Conservation (phyloP, 64 coral and sea anemone species). For the Actinia tenebrosa region DNA sequence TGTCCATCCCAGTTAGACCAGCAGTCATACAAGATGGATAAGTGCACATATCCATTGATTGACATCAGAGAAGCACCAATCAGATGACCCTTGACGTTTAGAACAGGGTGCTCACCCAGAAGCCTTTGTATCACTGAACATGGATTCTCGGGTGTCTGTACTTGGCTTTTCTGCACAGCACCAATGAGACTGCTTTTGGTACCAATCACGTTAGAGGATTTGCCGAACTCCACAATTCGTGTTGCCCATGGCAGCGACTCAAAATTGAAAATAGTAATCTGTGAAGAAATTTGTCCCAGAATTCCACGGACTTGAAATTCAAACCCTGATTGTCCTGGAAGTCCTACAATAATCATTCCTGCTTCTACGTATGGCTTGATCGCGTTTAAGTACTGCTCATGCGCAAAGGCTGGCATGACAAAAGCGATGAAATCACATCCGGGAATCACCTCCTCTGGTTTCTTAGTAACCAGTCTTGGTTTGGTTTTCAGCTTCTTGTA, state of each 20-base stretch:
- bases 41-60: conserved; percentile 30
- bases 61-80: conserved; percentile 24
- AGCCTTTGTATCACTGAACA: conserved; percentile 4
- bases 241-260: conserved; percentile 73
- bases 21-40: conserved; percentile 26
- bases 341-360: conserved; percentile 51
- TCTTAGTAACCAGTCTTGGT: conserved; percentile 51
- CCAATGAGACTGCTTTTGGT: conserved; percentile 28
- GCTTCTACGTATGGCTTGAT: conserved; percentile 46
- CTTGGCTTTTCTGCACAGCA: conserved; percentile 1
- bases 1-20: conserved; percentile 45
- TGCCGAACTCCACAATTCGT: conserved; percentile 41
- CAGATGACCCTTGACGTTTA: conserved; percentile 35
- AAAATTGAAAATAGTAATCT: conserved; percentile 48
- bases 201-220: conserved; percentile 28
- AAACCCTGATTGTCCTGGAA: conserved; percentile 55
- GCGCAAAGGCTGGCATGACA: conserved; percentile 50
- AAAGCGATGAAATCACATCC: conserved; percentile 52
- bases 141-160: conserved; percentile 14
- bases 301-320: conserved; percentile 59
- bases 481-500: conserved; percentile 14
- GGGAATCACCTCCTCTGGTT: conserved; percentile 48
- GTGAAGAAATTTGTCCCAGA: conserved; percentile 16
- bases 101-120: conserved; percentile 12
- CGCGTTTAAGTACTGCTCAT: conserved; percentile 48